phyloP scores from a whole-genome alignment of 2,888 invertebrate species.

The Apodemia hepburni region DNA sequence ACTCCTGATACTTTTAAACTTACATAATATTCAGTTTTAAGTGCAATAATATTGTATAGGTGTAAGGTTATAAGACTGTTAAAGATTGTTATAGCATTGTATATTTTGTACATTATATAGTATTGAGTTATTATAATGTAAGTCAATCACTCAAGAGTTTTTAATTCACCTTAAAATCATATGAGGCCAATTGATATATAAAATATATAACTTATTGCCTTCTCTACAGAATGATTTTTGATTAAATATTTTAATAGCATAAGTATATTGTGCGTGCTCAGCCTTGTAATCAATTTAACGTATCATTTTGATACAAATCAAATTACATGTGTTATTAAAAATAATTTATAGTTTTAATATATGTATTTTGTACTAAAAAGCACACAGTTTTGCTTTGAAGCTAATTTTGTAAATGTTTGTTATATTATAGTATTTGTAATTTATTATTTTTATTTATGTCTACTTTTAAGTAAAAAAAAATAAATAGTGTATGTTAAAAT shows the following conservation, averaged over 20 bases:
- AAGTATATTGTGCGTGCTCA: not conserved
- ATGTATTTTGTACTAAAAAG: slow-evolving; percentile 9
- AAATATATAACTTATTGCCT: slow-evolving; percentile 10
- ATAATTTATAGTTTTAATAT: slow-evolving; percentile 8
- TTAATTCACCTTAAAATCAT: slow-evolving; percentile 42
- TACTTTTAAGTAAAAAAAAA: slow-evolving; percentile 18
- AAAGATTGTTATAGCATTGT: slow-evolving; percentile 73
- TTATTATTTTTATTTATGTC: slow-evolving; percentile 39
- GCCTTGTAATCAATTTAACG: not conserved
- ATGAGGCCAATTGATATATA: slow-evolving; percentile 1
- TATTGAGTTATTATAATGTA: slow-evolving; percentile 62
- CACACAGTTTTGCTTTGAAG: slow-evolving; percentile 9
- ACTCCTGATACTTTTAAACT: not conserved
- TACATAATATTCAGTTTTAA: slow-evolving; percentile 27
- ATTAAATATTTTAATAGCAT: not conserved
- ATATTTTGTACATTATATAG: slow-evolving; percentile 73
- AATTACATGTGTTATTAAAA: not conserved
- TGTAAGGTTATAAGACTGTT: slow-evolving; percentile 77
- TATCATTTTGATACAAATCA: not conserved
- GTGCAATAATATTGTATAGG: slow-evolving; percentile 73
- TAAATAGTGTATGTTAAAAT: slow-evolving; percentile 23
- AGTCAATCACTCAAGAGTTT: slow-evolving; percentile 51
- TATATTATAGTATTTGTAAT: slow-evolving; percentile 31
- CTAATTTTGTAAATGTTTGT: slow-evolving; percentile 12
- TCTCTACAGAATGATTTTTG: not conserved